phyloP scores from a whole-genome alignment of 2,113 vertebrate genomes.

The Beaufortia kweichowensis region DNA sequence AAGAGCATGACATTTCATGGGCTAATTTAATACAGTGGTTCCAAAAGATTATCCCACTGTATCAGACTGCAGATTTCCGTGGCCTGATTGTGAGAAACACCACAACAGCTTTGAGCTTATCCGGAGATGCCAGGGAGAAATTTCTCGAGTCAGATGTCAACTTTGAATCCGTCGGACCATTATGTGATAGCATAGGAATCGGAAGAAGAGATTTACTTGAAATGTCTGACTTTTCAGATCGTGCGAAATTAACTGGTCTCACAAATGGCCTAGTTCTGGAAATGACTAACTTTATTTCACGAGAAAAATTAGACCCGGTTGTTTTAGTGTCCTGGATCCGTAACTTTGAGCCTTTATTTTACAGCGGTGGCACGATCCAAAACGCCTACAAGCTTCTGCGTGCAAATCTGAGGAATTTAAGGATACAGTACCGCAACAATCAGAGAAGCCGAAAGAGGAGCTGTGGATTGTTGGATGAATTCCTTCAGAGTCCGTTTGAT shows the following conservation, averaged over 20 bases:
- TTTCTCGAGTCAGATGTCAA: slow-evolving; percentile 72
- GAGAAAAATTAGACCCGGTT: slow-evolving; percentile 70
- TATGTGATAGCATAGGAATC: slow-evolving; percentile 76
- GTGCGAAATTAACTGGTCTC: slow-evolving; percentile 66
- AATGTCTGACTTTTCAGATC: slow-evolving; percentile 72
- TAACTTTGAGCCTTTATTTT: slow-evolving; percentile 71
- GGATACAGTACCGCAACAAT: slow-evolving; percentile 57
- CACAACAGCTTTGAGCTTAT: slow-evolving; percentile 67
- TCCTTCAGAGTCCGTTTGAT: slow-evolving; percentile 74
- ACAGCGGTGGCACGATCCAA: slow-evolving; percentile 65
- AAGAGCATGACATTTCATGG: slow-evolving; percentile 74
- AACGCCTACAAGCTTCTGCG: slow-evolving; percentile 64
- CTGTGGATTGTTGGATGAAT: slow-evolving; percentile 63
- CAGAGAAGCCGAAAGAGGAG: slow-evolving; percentile 70
- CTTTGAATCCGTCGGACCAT: slow-evolving; percentile 76
- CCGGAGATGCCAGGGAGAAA: slow-evolving; percentile 53
- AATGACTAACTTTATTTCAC: slow-evolving; percentile 66
- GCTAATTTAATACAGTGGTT: slow-evolving; percentile 68
- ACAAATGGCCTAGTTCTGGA: slow-evolving; percentile 76
- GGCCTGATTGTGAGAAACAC: slow-evolving; percentile 71
- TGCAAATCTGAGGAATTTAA: slow-evolving; percentile 65
- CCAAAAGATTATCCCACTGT: slow-evolving; percentile 66
- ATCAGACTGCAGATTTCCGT: slow-evolving; percentile 70
- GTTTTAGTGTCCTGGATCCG: slow-evolving; percentile 71
- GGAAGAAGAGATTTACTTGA: slow-evolving; percentile 71